These are phyloP conservation scores for Temnothorax longispinosus DNA, from an alignment of 1,140 invertebrate genomes.

Conservation along the genomic window DNA sequence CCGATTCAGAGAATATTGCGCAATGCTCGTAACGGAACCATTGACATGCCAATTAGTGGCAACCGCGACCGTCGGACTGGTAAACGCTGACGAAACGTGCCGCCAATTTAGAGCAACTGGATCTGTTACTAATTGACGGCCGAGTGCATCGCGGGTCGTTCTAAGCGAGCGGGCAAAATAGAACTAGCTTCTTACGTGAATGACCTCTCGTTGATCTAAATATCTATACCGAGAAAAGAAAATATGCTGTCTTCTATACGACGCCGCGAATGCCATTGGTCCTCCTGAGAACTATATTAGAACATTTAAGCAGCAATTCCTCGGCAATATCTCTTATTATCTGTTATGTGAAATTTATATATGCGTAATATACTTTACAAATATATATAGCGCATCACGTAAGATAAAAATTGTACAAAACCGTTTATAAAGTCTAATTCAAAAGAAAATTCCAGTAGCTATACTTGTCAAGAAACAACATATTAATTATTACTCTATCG, in stretches of 20 bases:
- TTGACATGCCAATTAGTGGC: conserved; percentile 40
- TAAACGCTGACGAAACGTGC: conserved; percentile 62
- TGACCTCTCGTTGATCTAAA: conserved; percentile 14
- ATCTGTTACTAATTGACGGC: conserved; percentile 59
- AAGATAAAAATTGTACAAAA: not conserved
- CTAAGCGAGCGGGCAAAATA: conserved; percentile 13
- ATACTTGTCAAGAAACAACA: not conserved
- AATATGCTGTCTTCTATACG: not conserved
- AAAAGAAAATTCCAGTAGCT: not conserved
- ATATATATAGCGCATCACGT: too few relatives aligned
- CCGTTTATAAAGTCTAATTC: not conserved
- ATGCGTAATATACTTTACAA: too few relatives aligned
- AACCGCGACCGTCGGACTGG: not conserved
- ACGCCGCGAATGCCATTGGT: not conserved
- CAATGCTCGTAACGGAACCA: conserved; percentile 21
- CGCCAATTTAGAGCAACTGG: conserved; percentile 62
- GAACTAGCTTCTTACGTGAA: conserved; percentile 56
- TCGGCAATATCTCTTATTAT: not conserved
- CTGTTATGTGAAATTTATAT: too few relatives aligned
- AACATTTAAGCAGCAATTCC: not conserved
- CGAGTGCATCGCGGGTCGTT: conserved; percentile 49
- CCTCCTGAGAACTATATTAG: not conserved
- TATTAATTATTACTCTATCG: not conserved
- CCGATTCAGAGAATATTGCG: conserved; percentile 35
- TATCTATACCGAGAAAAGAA: not conserved